Conservation (phyloP, 2,888 invertebrate species). For the Lasiommata megera region DNA sequence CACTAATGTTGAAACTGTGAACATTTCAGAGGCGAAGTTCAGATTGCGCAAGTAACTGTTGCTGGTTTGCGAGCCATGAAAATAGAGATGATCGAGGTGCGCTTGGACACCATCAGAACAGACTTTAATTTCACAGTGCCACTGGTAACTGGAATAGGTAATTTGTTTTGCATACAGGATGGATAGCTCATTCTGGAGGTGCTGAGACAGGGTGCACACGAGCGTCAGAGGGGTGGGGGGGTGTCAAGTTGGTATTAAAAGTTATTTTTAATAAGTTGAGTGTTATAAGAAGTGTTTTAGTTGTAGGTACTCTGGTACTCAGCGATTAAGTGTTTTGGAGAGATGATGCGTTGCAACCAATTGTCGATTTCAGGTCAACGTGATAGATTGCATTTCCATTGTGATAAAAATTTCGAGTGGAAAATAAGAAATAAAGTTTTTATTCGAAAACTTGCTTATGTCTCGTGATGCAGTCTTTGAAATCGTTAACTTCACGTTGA, state of each 20-base stretch:
- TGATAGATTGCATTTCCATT: too few relatives aligned
- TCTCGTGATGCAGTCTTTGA: too few relatives aligned
- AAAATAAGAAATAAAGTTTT: too few relatives aligned
- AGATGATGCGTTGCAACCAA: too few relatives aligned
- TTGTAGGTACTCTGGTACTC: too few relatives aligned
- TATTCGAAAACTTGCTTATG: too few relatives aligned
- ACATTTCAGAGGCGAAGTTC: conserved; percentile 25
- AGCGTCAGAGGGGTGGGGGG: background rate
- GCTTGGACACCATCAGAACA: conserved; percentile 23
- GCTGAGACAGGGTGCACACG: background rate
- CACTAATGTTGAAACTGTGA: background rate
- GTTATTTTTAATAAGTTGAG: too few relatives aligned
- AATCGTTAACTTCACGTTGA: too few relatives aligned
- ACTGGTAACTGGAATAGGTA: conserved; percentile 21
- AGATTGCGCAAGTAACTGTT: conserved; percentile 8
- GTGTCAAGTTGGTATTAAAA: background rate
- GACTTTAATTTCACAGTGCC: conserved; percentile 28
- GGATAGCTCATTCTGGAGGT: background rate
- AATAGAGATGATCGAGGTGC: conserved; percentile 21
- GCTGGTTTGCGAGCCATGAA: conserved; percentile 19
- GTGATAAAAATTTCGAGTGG: too few relatives aligned
- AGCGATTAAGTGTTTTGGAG: too few relatives aligned
- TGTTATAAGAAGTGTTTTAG: too few relatives aligned
- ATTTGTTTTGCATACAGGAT: background rate
- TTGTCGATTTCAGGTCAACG: too few relatives aligned